Base-by-base conservation (phyloP, 2,797 vertebrate species). In the Ceryle rudis region DNA sequence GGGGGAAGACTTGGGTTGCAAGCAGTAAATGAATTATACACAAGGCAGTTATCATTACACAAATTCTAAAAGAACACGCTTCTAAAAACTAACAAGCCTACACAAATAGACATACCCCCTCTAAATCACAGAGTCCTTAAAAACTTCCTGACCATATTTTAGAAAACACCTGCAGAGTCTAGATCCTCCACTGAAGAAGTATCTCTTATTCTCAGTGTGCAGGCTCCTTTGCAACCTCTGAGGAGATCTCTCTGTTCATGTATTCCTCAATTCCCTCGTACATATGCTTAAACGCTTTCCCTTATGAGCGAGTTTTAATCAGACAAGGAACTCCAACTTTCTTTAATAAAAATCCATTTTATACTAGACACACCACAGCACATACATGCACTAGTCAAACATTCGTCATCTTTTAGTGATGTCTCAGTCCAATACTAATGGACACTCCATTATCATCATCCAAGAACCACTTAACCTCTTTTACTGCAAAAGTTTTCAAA, bases 1-100 rank as follows among this genome's bases (percentile, higher is more conserved):
- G 28, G 0, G 0, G 10, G 12, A 81, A 33, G 39, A 44, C 8
- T 29, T 47, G 5, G 22, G 10, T 8, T 89, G 41, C 13, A 78
- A 75, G 26, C 41, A 71, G 31, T 42, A 47, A 81, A 41, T 20
- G 4, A 81, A 61, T 49, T 46, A 42, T 6, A 65, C 3, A 11
- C 4, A 80, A 65, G 11, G 71, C 3, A 33, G 4, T 17, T 17
- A 72, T 14, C 4, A 49, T 14, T 33, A 57, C 31, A 52, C 10
- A n/a, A 70, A 74, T 54, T 72, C 42, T 79, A 28, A 29, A 52
- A 52, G 33, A 61, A 39, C 12, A 41, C 0, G 0, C 13, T 78
- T 52, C 33, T 51, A 33, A 49, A 83, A 86, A 46, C 14, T 41
- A 74, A 44, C 0, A 37, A 39, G 33, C 4, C 9, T 64, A 44